Conservation (phyloP, 2,113 vertebrate species). For the Misgurnus mizolepis region DNA sequence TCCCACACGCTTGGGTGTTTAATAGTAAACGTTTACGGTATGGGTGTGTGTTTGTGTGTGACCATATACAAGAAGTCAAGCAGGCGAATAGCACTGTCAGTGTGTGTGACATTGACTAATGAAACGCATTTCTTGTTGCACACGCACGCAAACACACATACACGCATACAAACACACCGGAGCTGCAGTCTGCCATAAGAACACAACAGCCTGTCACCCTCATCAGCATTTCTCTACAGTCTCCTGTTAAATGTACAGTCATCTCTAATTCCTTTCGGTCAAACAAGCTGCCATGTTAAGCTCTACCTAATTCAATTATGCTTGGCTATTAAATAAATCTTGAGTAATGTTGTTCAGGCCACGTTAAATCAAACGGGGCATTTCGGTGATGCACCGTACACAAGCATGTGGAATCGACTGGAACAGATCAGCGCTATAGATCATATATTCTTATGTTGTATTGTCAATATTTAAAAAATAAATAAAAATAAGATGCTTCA, state of each 20-base stretch:
- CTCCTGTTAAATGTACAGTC: background rate
- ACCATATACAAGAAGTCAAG: conserved; percentile 11
- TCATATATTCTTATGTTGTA: too few species aligned
- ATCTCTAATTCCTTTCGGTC: background rate
- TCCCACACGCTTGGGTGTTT: conserved; percentile 2
- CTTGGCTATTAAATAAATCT: background rate
- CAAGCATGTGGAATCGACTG: background rate
- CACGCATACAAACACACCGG: background rate
- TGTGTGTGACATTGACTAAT: conserved; percentile 44
- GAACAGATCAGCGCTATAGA: too few species aligned
- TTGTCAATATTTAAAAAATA: too few species aligned
- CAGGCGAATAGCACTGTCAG: conserved; percentile 27
- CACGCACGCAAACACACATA: background rate
- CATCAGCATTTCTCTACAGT: background rate
- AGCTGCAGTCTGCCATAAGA: background rate
- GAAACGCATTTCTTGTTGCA: conserved; percentile 16
- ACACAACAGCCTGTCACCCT: background rate
- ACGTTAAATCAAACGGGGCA: background rate
- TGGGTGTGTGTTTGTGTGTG: conserved; percentile 14
- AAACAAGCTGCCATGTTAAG: background rate
- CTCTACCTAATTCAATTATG: background rate
- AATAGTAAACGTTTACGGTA: background rate
- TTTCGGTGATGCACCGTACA: background rate
- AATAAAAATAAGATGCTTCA: too few species aligned
- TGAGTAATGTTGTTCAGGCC: background rate